Conservation (phyloP, 2,888 invertebrate species). For the Pheosia gnoma region DNA sequence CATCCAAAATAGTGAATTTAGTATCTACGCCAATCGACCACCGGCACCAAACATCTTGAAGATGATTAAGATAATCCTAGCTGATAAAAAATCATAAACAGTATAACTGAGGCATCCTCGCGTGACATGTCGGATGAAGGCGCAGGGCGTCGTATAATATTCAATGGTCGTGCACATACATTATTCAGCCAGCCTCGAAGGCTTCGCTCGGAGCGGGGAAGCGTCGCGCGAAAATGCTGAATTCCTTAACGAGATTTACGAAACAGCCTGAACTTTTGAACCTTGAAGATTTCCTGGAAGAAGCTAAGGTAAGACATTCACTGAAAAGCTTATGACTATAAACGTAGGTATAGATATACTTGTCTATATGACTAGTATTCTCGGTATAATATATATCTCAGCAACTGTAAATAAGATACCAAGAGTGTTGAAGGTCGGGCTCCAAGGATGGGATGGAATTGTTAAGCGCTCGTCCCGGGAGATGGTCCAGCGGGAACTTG, state of each 20-base stretch:
- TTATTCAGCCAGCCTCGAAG: slow-evolving; percentile 2
- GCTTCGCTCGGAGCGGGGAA: neutral
- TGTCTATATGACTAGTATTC: neutral
- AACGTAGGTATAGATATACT: too few relatives aligned
- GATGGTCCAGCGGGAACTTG: neutral
- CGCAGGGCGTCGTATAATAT: slow-evolving; percentile 2
- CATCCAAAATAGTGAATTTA: too few relatives aligned
- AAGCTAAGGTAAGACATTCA: neutral
- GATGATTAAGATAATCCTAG: too few relatives aligned
- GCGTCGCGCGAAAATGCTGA: slow-evolving; percentile 2
- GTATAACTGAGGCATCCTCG: neutral
- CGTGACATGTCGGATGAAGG: slow-evolving; percentile 1
- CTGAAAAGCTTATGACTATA: too few relatives aligned
- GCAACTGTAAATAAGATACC: neutral
- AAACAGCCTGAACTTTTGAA: slow-evolving; percentile 1
- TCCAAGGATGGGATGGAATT: neutral
- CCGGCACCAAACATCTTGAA: too few relatives aligned
- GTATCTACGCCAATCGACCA: too few relatives aligned
- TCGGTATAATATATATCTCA: neutral
- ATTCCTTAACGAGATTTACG: slow-evolving; percentile 4
- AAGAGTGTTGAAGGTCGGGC: neutral
- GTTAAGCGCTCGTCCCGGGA: neutral
- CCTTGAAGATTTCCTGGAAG: neutral
- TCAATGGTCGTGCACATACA: neutral
- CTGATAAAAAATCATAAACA: neutral